Conservation (phyloP, 2,888 invertebrate species). For the Parapristionchus giblindavisi region DNA sequence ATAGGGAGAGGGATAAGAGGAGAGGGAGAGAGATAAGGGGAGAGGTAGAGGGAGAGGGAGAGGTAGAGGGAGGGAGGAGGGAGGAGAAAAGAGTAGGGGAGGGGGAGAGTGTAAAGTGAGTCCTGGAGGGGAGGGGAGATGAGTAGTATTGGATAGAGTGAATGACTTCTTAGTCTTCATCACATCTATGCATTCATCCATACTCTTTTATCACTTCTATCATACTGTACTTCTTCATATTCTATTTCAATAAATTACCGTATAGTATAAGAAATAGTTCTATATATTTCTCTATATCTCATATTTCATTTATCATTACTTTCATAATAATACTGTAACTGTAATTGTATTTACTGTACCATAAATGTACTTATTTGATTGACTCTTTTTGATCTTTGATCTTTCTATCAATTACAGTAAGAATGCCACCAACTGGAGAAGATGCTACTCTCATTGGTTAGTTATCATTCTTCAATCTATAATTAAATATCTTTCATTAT, state of each 20-base stretch:
- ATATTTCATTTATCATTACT: too few relatives aligned
- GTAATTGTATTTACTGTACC: too few relatives aligned
- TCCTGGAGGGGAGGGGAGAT: too few relatives aligned
- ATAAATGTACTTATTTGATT: too few relatives aligned
- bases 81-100: neutral
- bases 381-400: neutral
- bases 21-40: slow-evolving; percentile 7
- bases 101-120: slow-evolving; percentile 28
- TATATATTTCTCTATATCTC: too few relatives aligned
- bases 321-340: too few relatives aligned
- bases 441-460: slow-evolving; percentile 15
- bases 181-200: slow-evolving; percentile 3
- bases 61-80: slow-evolving; percentile 5
- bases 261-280: neutral
- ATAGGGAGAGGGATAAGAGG: slow-evolving; percentile 7
- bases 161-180: slow-evolving; percentile 16
- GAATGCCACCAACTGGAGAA: slow-evolving; percentile 33
- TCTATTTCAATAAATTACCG: neutral
- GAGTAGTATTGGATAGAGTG: neutral
- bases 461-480: neutral
- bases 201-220: neutral
- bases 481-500: too few relatives aligned
- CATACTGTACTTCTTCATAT: neutral
- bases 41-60: neutral
- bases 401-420: neutral